Evolutionary conservation across 1,140 invertebrate species (phyloP).

Genomic region (Pseudomyrmex pallidus): DNA sequence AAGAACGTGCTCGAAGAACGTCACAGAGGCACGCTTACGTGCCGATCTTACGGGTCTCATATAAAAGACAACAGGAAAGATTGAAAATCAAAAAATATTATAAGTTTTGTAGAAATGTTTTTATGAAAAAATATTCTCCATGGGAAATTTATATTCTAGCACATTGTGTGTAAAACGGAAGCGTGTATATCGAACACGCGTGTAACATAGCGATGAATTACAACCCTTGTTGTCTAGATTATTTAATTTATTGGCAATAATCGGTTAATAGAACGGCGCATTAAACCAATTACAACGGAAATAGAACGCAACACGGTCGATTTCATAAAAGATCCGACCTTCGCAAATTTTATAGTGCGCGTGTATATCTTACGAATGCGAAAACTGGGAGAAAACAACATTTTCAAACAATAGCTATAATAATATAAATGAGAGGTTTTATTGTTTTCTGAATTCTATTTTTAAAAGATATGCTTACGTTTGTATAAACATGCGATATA

Average conservation of each 20-base stretch:
- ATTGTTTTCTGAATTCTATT: slow-evolving; percentile 20
- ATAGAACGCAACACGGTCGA: slow-evolving; percentile 14
- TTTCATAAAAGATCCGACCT: slow-evolving; percentile 32
- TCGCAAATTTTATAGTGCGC: slow-evolving; percentile 1
- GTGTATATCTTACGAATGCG: neutral
- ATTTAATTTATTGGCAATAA: slow-evolving; percentile 34
- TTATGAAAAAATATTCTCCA: no score
- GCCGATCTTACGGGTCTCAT: no score
- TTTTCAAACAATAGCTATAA: neutral
- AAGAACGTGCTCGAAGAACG: no score
- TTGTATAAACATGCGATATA: slow-evolving; percentile 18
- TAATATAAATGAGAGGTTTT: neutral
- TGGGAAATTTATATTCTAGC: no score
- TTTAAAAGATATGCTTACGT: slow-evolving; percentile 34
- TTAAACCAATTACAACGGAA: slow-evolving; percentile 41
- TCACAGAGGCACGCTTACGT: no score
- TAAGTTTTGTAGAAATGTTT: no score
- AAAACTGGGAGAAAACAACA: neutral
- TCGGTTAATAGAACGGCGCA: slow-evolving; percentile 20
- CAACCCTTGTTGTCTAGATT: neutral
- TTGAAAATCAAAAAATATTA: no score
- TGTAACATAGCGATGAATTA: slow-evolving; percentile 9
- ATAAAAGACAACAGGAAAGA: no score
- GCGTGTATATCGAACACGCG: no score
- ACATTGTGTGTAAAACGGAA: no score